Evolutionary conservation across 2,797 vertebrate genomes (phyloP), one percentile per base, ranked within the genome.

Genomic region (Melanotaenia boesemani): DNA sequence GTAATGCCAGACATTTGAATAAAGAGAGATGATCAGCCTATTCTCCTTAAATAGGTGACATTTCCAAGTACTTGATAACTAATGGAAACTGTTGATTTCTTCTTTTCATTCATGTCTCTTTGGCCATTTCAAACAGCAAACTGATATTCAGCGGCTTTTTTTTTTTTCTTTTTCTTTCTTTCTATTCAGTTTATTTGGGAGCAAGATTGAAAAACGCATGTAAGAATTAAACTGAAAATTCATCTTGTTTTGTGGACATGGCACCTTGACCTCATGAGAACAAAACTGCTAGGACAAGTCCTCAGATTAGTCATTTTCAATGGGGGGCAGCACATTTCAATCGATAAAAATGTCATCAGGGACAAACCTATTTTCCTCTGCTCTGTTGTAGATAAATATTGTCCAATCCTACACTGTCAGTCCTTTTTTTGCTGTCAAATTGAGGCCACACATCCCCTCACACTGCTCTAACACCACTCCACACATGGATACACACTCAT

Each of bases 301-400:
- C 80, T 69, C 77, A 93, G 89, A 94, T 93, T 90, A 93, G 89
- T 91, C 90, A 90, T 89, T 93, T 89, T 92, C 87, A 84, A 77
- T 32, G 62, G 75, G 71, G 74, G 77, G 78, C 52, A 89, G 83
- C 85, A 88, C 89, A 86, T 91, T 92, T 90, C 89, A 93, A 94
- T 94, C 92, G 88, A 95, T 94, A 92, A 82, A 94, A 93, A 94
- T 93, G 90, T 94, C 93, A 93, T 91, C 88, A 81, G 88, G 87
- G 90, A 93, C 92, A 93, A 91, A 91, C 81, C 87, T 89, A 88
- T 93, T 94, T 93, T 93, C 90, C 88, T 89, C 86, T 73, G 84
- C 84, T 85, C 77, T 85, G 81, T 88, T 91, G 89, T 89, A 91
- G 89, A 93, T 93, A 93, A 92, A 93, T 90, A 90, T 89, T 91